These are phyloP conservation scores for Karalla daura DNA, from an alignment of 2,797 vertebrate genomes.

Conservation along the genomic window DNA sequence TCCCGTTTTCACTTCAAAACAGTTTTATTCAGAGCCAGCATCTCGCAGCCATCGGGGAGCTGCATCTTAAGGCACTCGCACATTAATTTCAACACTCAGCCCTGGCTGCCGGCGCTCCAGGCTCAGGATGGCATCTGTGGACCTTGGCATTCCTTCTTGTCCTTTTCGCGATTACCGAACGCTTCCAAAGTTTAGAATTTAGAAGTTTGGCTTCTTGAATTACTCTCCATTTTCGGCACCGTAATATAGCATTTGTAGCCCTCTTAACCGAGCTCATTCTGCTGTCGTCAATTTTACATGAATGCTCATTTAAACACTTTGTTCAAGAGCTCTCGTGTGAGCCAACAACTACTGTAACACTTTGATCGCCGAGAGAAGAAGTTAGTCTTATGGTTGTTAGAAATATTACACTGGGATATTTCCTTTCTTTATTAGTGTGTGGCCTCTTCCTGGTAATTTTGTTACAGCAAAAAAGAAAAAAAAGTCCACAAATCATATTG, in stretches of 20 bases:
- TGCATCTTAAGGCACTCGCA: slow-evolving; percentile 58
- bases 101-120: slow-evolving; percentile 31
- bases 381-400: not conserved
- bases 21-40: slow-evolving; percentile 58
- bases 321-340: not conserved
- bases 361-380: not conserved
- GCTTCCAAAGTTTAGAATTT: slow-evolving; percentile 19
- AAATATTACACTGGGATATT: not conserved
- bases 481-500: slow-evolving; percentile 18
- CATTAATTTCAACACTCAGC: slow-evolving; percentile 56
- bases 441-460: slow-evolving; percentile 12
- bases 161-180: slow-evolving; percentile 29
- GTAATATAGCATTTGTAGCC: not conserved
- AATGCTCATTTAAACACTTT: not conserved
- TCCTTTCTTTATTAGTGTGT: not conserved
- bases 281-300: not conserved
- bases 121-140: slow-evolving; percentile 50
- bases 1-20: slow-evolving; percentile 58
- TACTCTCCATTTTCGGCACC: not conserved
- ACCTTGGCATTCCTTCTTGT: slow-evolving; percentile 43
- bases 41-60: slow-evolving; percentile 55
- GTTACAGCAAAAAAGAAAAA: slow-evolving; percentile 1
- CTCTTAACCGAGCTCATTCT: not conserved
- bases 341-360: not conserved
- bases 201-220: slow-evolving; percentile 15